Conservation (phyloP, 2,113 vertebrate species). For the Chlamydotis undulata region DNA sequence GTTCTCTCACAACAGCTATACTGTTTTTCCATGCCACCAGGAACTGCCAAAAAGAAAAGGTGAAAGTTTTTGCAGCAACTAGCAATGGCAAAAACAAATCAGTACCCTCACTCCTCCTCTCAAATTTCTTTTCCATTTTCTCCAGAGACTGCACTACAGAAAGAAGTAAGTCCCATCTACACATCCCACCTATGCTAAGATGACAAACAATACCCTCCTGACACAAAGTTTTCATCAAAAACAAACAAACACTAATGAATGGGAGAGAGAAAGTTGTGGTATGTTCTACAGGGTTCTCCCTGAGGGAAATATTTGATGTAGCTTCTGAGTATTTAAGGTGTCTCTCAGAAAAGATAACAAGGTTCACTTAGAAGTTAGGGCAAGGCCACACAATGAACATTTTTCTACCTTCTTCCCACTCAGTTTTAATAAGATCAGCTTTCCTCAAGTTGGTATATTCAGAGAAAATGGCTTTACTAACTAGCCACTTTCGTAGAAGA, state of each 20-base stretch:
- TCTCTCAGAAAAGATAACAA: background rate
- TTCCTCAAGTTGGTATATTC: background rate
- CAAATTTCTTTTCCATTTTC: background rate
- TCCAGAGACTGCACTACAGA: background rate
- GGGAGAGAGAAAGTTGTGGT: background rate
- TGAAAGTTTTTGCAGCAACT: background rate
- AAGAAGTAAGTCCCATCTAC: background rate
- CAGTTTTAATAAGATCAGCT: background rate
- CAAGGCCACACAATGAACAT: background rate
- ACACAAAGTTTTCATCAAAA: background rate
- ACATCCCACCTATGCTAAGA: background rate
- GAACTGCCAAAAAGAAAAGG: slow-evolving; percentile 62
- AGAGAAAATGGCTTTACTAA: background rate
- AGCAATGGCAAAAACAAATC: background rate
- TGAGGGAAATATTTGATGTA: background rate
- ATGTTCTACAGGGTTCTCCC: background rate
- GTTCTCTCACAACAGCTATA: slow-evolving; percentile 83
- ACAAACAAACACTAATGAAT: background rate
- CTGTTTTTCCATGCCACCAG: slow-evolving; percentile 77
- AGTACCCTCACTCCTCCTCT: background rate
- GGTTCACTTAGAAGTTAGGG: background rate
- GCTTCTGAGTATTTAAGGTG: background rate
- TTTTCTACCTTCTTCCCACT: background rate
- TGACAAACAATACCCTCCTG: background rate
- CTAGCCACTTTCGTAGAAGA: background rate